Evolutionary conservation across 1,140 invertebrate genomes (phyloP), one percentile per base, ranked within the genome.

Genomic region (Zaprionus capensis): DNA sequence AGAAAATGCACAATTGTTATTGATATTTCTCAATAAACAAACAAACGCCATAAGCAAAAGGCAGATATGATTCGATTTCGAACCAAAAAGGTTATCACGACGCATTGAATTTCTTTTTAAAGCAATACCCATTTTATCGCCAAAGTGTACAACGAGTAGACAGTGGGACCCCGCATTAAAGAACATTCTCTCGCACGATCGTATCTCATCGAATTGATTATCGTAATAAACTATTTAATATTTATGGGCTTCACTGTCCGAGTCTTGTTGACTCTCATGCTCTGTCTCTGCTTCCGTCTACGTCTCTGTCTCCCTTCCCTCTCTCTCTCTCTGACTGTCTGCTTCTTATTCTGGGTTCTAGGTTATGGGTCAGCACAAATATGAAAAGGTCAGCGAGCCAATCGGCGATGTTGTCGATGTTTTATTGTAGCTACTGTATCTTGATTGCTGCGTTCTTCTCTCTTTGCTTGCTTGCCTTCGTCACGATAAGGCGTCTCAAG

Each of bases 1-100:
- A 87, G 84, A 84, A 88, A 87, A 79, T 84, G 55, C 46, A 78
- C 78, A 84, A 88, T 87, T 87, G 71, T 83, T 81, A 79, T 84
- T 87, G 81, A 88, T 87, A 87, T 79, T 88, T 84, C 41, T 26
- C 24, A 57, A 78, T 73, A 88, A 87, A 84, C 62, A 87, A 81
- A 87, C 63, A 80, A 70, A 31, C 55, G 44, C 26, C 41, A 24
- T 26, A 41, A 62, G 46, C 68, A 59, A 80, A 80, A 73, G 69
- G 24, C 67, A 88, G 82, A 86, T 71, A 86, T 17, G 41, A 46
- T 46, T 31, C 75, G 72, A 69, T 77, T 73, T 44, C 62, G 77
- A 73, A 55, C 63, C 72, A 53, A 58, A 85, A 64, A 73, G 82
- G 78, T 88, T 88, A 87, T 87, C 85, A 83, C 71, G 28, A 74